Evolutionary conservation across 2,797 vertebrate genomes (phyloP).

Genomic region (Anabas testudineus): DNA sequence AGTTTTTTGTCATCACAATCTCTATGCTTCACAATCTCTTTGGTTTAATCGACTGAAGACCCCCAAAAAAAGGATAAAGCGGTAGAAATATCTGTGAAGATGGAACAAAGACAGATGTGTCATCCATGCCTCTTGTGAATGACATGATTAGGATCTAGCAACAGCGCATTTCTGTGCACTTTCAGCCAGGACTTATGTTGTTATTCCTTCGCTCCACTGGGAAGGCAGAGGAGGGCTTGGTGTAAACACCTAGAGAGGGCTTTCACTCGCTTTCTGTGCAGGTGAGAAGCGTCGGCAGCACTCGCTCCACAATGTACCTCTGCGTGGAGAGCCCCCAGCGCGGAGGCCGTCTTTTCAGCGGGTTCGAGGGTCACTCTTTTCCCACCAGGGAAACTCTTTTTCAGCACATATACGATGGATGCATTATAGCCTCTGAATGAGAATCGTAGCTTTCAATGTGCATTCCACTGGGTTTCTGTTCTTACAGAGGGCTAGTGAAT

Average conservation of each 20-base stretch:
- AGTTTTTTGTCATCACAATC: conserved; percentile 70
- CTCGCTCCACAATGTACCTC: conserved; percentile 79
- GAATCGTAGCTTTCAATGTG: conserved; percentile 71
- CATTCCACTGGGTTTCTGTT: conserved; percentile 79
- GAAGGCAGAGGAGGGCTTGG: conserved; percentile 75
- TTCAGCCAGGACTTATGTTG: conserved; percentile 72
- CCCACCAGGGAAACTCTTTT: conserved; percentile 89
- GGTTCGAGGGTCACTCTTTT: conserved; percentile 92
- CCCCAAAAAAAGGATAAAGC: conserved; percentile 46
- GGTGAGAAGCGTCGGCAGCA: conserved; percentile 79
- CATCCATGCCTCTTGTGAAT: conserved; percentile 54
- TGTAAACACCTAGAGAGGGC: conserved; percentile 78
- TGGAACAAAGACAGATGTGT: conserved; percentile 48
- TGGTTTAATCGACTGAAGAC: conserved; percentile 70
- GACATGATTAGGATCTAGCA: conserved; percentile 80
- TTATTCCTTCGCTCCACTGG: conserved; percentile 81
- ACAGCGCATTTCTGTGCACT: conserved; percentile 72
- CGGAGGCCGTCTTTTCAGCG: conserved; percentile 74
- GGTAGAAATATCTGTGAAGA: conserved; percentile 46
- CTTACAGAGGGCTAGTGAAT: conserved; percentile 79
- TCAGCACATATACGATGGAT: conserved; percentile 84
- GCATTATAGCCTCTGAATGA: conserved; percentile 85
- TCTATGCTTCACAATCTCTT: conserved; percentile 76
- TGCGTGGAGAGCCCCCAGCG: conserved; percentile 71
- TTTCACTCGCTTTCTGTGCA: conserved; percentile 77